Base-by-base conservation (phyloP, 1,140 invertebrate genomes). In the Neotoxoptera formosana region DNA sequence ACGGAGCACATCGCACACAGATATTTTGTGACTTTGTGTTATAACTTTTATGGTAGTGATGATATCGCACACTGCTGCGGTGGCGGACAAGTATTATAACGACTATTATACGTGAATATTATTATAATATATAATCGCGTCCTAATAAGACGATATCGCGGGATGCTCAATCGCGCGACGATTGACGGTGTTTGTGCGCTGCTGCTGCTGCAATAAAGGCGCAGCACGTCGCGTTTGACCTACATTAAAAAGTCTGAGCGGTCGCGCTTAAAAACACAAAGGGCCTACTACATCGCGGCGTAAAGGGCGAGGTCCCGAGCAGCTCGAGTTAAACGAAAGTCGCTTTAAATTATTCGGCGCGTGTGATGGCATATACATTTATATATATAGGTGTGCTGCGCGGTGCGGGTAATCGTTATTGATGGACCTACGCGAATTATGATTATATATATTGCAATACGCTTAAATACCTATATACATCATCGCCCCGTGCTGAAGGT, bases 221-320 rank as follows among this genome's bases (percentile, higher is more conserved):
- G 88, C 51, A 56, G 88, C 47, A 41, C 45, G 45, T 34, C 47
- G 23, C 48, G 51, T 89, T 89, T 89, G 88, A 89, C 88, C 88
- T 56, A 89, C 48, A 89, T 89, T 89, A 36, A 36, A 56, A 56
- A 89, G 53, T 36, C 51, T 56, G 36, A 36, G 34, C 88, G 21
- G 48, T 23, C 36, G 41, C 41, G 41, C 41, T 87, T 21, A 51
- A 87, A 87, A 87, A 87, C 30, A 87, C 41, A 88, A 87, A 87
- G 84, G 45, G 45, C 83, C 36, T 48, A 84, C 41, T 30, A 30
- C 20, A 83, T 21, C 14, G 45, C 9, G 36, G 34, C 87, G 8
- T 48, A 89, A 89, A 89, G 87, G 87, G 87, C 87, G 87, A 89
- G 87, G 87, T 89, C 87, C n/a, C 47, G 47, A 34, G n/a, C 86